Base-by-base conservation (phyloP, 2,797 vertebrate species). In the Numenius phaeopus region DNA sequence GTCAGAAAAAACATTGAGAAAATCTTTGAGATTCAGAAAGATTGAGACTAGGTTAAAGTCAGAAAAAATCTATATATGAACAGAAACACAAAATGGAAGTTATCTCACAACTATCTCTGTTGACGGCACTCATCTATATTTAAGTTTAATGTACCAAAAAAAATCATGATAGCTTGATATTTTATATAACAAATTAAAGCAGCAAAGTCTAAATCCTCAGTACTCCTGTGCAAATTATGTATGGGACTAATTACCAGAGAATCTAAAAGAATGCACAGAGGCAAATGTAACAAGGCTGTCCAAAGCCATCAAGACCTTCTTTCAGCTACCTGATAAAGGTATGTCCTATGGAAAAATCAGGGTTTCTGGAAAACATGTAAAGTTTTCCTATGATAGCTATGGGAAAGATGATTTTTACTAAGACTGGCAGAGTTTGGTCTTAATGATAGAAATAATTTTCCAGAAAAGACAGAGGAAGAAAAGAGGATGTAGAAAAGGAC, bases 401-500 rank as follows among this genome's bases (percentile, higher is more conserved):
- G 1, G 11, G 6, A 3, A 91, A 83, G 71, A 71, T n/a, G 32
- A 61, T 69, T 92, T 94, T 90, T 32, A 42, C 11, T 49, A 73
- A 92, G 44, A 58, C 9, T 13, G 50, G 39, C 30, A 79, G 18
- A 65, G 55, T 86, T 90, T 58, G 17, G 14, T 62, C n/a, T 65
- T 83, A 82, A 90, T 58, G 42, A 44, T 40, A 85, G 59, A 94
- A 90, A 83, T 62, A 65, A 76, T 72, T 78, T 91, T 46, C 34
- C 42, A 86, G 80, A 82, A 90, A 83, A 95, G 27, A 44, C 29
- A 86, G 65, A 88, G 37, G 44, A 86, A 78, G 49, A 85, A 87
- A 83, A n/a, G 39, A 87, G n/a, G 13, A 58, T 71, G 21, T 30
- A 91, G 65, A 87, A 93, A 47, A 37, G 40, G 10, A 40, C 49